Conservation (phyloP, 2,888 invertebrate species). For the Mythimna lalbum region DNA sequence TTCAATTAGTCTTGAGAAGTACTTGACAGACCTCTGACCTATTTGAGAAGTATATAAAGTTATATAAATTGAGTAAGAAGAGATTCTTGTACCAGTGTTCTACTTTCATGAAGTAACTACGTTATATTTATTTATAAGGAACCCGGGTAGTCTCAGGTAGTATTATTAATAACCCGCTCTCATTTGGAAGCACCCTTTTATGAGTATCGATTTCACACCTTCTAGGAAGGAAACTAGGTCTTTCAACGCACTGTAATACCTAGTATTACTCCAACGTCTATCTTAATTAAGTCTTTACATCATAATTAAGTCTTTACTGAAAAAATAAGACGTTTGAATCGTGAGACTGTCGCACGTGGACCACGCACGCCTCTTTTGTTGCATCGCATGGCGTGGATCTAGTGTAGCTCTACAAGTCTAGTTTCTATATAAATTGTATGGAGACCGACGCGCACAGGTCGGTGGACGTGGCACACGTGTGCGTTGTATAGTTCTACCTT, state of each 20-base stretch:
- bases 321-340: no score
- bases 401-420: no score
- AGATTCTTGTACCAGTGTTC: conserved; percentile 32
- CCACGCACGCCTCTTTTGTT: no score
- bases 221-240: background rate
- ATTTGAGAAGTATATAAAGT: conserved; percentile 41
- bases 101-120: conserved; percentile 29
- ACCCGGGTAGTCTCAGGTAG: conserved; percentile 1
- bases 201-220: background rate
- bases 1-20: conserved; percentile 58
- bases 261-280: background rate
- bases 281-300: no score
- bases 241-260: background rate
- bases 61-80: conserved; percentile 38
- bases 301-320: background rate
- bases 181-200: conserved; percentile 4
- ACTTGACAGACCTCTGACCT: conserved; percentile 56
- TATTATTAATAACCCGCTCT: background rate
- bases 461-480: no score
- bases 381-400: no score
- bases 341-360: no score
- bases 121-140: conserved; percentile 36
- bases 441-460: no score
- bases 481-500: no score
- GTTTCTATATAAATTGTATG: no score